phyloP scores from a whole-genome alignment of 1,140 invertebrate species.

The Drosophila eugracilis region DNA sequence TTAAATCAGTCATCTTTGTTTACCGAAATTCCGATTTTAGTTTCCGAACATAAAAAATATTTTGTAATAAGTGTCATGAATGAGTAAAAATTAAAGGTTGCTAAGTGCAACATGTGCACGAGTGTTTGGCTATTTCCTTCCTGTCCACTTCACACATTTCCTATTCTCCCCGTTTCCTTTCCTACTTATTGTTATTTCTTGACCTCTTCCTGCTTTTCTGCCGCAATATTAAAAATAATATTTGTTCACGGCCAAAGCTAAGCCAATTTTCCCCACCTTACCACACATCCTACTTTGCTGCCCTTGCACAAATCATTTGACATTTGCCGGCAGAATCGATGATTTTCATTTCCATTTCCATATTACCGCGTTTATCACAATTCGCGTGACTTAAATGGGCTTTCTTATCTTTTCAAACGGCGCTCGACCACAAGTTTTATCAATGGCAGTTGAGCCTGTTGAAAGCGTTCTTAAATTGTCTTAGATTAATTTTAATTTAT shows the following conservation, averaged over 20 bases:
- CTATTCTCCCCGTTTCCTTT: neutral
- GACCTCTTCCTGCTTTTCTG: slow-evolving; percentile 42
- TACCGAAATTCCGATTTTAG: too few species aligned
- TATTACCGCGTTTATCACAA: neutral
- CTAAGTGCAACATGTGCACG: neutral
- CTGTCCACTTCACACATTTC: slow-evolving; percentile 24
- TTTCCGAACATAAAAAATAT: too few species aligned
- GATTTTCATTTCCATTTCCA: slow-evolving; percentile 12
- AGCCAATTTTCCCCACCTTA: slow-evolving; percentile 61
- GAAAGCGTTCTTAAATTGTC: slow-evolving; percentile 54
- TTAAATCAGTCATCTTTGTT: too few species aligned
- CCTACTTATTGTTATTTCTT: slow-evolving; percentile 25
- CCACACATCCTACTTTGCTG: neutral
- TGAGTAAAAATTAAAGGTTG: too few species aligned
- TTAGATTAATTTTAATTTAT: slow-evolving; percentile 51
- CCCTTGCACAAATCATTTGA: slow-evolving; percentile 24
- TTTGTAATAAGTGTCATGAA: too few species aligned
- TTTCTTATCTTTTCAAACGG: slow-evolving; percentile 32
- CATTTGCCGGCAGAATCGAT: slow-evolving; percentile 42
- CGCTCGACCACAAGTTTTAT: slow-evolving; percentile 38
- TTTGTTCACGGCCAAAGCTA: slow-evolving; percentile 69
- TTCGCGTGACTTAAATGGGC: slow-evolving; percentile 48
- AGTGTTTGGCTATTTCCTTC: slow-evolving; percentile 9
- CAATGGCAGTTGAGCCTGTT: slow-evolving; percentile 32
- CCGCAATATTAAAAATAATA: slow-evolving; percentile 71